phyloP scores from a whole-genome alignment of 2,113 vertebrate species.

The Rhea americana region DNA sequence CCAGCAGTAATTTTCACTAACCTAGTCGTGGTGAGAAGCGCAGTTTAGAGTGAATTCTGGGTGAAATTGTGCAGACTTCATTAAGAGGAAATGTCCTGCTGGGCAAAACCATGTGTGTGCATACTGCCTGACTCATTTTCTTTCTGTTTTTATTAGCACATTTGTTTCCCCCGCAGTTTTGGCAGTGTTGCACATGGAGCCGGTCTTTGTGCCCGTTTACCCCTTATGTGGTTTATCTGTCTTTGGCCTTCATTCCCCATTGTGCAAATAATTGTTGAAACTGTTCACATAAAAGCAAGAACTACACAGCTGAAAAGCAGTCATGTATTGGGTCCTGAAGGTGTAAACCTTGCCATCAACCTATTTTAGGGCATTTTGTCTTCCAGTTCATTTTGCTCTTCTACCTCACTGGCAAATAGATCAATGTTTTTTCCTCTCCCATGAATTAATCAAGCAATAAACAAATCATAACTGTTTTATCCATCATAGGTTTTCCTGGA shows the following conservation, averaged over 20 bases:
- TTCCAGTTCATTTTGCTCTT: not conserved
- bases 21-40: not conserved
- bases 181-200: not conserved
- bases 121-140: not conserved
- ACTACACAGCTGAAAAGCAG: not conserved
- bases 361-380: not conserved
- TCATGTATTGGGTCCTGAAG: rapidly evolving
- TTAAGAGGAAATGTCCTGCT: conserved; percentile 5
- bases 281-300: not conserved
- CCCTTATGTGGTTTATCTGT: rapidly evolving
- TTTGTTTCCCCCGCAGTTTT: not conserved
- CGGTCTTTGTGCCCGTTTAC: not conserved
- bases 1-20: not conserved
- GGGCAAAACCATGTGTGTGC: not conserved
- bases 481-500: not conserved
- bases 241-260: not conserved
- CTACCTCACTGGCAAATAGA: not conserved
- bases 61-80: conserved; percentile 25
- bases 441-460: not conserved
- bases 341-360: not conserved
- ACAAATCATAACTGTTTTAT: not conserved
- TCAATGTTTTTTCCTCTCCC: not conserved
- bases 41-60: not conserved
- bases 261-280: not conserved
- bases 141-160: not conserved